These are phyloP conservation scores for Sisyra terminalis DNA, from an alignment of 2,888 invertebrate genomes.

Conservation along the genomic window DNA sequence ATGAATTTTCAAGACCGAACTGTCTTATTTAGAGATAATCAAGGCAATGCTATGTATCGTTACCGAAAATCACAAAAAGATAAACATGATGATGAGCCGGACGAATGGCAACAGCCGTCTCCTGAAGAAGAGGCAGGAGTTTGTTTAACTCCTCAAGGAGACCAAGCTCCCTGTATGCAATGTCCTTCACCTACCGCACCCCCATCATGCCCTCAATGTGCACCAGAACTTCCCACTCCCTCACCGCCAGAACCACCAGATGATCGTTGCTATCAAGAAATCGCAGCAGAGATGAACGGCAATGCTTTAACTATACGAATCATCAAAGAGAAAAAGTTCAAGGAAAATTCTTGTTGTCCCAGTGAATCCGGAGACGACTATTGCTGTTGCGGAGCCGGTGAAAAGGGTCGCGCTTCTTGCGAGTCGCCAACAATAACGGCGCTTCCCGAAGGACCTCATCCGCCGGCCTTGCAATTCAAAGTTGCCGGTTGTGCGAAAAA, in stretches of 20 bases:
- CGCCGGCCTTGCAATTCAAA: constrained; percentile 4
- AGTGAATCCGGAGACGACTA: constrained; percentile 25
- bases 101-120: neutral
- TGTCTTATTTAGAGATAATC: constrained; percentile 27
- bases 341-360: constrained; percentile 28
- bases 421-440: constrained; percentile 1
- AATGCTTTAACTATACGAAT: constrained; percentile 48
- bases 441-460: constrained; percentile 3
- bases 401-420: neutral
- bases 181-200: neutral
- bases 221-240: neutral
- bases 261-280: constrained; percentile 41
- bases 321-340: constrained; percentile 34
- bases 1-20: constrained; percentile 28
- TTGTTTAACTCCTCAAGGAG: neutral
- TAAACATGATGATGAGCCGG: neutral
- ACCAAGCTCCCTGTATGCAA: neutral
- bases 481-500: constrained; percentile 1
- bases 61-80: constrained; percentile 20
- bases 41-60: constrained; percentile 25
- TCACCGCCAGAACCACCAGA: constrained; percentile 20
- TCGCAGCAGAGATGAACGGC: constrained; percentile 45
- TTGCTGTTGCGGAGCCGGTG: constrained; percentile 17
- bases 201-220: neutral
- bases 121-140: neutral